These are phyloP conservation scores for Dyspetes luteomarginatus DNA, from an alignment of 2,888 invertebrate genomes.

Conservation along the genomic window DNA sequence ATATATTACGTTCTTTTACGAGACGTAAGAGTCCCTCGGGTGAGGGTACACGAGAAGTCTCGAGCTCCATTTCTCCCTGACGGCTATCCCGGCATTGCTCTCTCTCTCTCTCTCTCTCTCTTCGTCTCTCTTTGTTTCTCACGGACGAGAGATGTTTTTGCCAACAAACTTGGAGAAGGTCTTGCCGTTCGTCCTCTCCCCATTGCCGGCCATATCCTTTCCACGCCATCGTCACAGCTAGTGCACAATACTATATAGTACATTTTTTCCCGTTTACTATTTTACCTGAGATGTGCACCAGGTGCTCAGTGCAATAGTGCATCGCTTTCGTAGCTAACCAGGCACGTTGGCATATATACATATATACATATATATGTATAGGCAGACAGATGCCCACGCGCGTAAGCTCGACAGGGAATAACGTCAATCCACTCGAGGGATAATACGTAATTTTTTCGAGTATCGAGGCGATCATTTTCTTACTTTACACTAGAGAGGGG, in stretches of 20 bases:
- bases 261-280: constrained; percentile 52
- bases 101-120: background rate
- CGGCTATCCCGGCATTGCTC: constrained; percentile 1
- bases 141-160: background rate
- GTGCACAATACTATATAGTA: constrained; percentile 6
- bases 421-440: background rate
- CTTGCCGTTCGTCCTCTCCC: background rate
- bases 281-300: constrained; percentile 55
- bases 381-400: too few relatives aligned
- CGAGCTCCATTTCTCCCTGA: constrained; percentile 30
- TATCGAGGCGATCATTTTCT: background rate
- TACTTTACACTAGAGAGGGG: background rate
- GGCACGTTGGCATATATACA: background rate
- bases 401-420: background rate
- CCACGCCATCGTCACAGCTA: constrained; percentile 25
- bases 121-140: background rate
- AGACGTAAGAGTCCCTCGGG: constrained; percentile 15
- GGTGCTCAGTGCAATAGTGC: constrained; percentile 27
- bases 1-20: constrained; percentile 40
- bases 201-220: background rate
- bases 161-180: constrained; percentile 27
- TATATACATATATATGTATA: background rate
- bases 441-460: background rate
- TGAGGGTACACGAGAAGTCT: constrained; percentile 25
- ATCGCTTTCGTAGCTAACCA: background rate